These are phyloP conservation scores for Elgonia sp. DNA, from an alignment of 2,888 invertebrate genomes.

Conservation along the genomic window DNA sequence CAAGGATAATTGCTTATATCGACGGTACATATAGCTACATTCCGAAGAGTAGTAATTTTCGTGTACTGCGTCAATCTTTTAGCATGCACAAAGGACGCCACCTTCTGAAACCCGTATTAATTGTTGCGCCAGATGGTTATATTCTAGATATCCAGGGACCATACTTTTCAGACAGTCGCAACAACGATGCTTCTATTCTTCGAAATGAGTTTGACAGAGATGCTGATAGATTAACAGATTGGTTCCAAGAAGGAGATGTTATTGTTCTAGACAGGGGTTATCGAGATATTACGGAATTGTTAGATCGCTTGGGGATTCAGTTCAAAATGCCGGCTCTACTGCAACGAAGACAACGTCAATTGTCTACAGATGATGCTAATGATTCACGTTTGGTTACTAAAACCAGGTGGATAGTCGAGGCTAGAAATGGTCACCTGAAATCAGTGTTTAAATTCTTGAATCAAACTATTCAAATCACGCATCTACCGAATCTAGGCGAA, in stretches of 20 bases:
- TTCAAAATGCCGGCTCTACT: constrained; percentile 54
- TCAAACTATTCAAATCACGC: neutral
- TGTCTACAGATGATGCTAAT: constrained; percentile 53
- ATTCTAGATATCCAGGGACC: constrained; percentile 35
- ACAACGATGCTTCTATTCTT: constrained; percentile 68
- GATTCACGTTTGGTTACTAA: constrained; percentile 27
- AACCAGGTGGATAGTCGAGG: constrained; percentile 49
- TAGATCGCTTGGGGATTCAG: constrained; percentile 30
- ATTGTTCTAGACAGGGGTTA: constrained; percentile 63
- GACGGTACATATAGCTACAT: constrained; percentile 34
- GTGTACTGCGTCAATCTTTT: constrained; percentile 29
- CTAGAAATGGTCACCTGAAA: constrained; percentile 59
- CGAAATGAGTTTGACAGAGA: constrained; percentile 41
- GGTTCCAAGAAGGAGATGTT: constrained; percentile 61
- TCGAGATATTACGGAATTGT: constrained; percentile 46
- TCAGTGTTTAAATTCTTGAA: constrained; percentile 47
- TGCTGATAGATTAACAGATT: constrained; percentile 36
- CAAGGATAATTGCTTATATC: no score
- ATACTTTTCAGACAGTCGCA: constrained; percentile 41
- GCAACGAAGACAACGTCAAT: constrained; percentile 39
- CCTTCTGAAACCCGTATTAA: constrained; percentile 25
- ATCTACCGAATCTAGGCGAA: constrained; percentile 10
- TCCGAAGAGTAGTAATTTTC: constrained; percentile 31
- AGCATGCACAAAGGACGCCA: constrained; percentile 18
- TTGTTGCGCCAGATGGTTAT: constrained; percentile 39